These are phyloP conservation scores for Diplodus sargus DNA, from an alignment of 2,797 vertebrate species.

Conservation along the genomic window DNA sequence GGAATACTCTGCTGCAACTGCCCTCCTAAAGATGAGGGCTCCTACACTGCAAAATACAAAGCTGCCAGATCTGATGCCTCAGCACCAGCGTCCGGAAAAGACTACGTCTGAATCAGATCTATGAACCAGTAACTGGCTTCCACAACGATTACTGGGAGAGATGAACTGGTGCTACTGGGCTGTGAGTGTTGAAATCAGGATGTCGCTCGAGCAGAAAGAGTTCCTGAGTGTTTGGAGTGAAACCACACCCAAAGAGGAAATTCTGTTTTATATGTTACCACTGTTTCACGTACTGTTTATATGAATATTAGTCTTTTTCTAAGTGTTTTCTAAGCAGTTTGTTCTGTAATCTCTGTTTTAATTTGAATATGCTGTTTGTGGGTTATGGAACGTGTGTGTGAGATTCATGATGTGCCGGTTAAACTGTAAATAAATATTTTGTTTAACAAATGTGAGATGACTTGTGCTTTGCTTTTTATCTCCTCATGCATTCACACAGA, in stretches of 20 bases:
- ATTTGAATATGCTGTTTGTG: constrained; percentile 6
- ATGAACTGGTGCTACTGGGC: constrained; percentile 36
- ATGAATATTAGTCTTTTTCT: constrained; percentile 2
- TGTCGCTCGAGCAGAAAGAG: constrained; percentile 13
- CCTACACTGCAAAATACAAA: constrained; percentile 88
- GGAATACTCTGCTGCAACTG: constrained; percentile 92
- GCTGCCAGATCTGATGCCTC: constrained; percentile 84
- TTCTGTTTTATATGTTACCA: constrained; percentile 13
- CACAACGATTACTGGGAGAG: constrained; percentile 47
- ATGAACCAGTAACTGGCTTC: neutral
- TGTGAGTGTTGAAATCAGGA: constrained; percentile 25
- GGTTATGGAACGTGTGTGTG: constrained; percentile 33
- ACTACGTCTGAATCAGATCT: constrained; percentile 85
- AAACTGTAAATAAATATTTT: constrained; percentile 79
- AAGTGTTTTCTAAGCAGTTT: constrained; percentile 21
- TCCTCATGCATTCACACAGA: neutral
- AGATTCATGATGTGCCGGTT: constrained; percentile 32
- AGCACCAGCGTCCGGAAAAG: constrained; percentile 81
- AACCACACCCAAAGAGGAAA: constrained; percentile 49
- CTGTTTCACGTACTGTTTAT: constrained; percentile 19
- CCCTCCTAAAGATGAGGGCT: constrained; percentile 75
- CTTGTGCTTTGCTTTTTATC: constrained; percentile 26
- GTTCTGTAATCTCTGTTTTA: constrained; percentile 3
- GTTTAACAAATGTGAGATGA: constrained; percentile 63
- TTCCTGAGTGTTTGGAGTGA: constrained; percentile 11